phyloP scores from a whole-genome alignment of 2,113 vertebrate genomes.

The Tachysurus fulvidraco region DNA sequence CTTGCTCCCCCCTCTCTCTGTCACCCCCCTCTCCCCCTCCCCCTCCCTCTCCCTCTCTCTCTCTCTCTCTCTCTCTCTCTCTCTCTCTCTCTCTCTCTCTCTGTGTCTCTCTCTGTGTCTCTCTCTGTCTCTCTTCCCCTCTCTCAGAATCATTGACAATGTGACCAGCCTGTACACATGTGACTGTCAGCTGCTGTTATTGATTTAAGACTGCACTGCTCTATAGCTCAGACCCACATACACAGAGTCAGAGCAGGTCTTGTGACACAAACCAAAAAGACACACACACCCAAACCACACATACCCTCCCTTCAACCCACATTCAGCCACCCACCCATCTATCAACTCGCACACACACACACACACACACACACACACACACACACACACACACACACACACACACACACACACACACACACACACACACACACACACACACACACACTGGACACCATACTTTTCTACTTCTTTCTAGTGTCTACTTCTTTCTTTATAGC shows the following conservation, averaged over 20 bases:
- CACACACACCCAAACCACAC: neutral
- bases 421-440: conserved; percentile 12
- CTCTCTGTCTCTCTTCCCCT: neutral
- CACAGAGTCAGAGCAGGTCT: neutral
- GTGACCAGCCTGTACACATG: conserved; percentile 1
- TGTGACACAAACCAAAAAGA: neutral
- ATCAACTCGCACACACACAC: neutral
- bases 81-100: neutral
- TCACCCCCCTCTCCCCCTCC: neutral
- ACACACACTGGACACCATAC: neutral
- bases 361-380: conserved; percentile 6
- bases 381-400: conserved; percentile 11
- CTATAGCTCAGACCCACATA: neutral
- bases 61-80: neutral
- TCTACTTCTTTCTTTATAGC: too few species aligned
- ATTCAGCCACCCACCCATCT: too few species aligned
- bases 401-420: conserved; percentile 14
- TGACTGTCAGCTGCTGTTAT: conserved; percentile 14
- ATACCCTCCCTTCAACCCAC: too few species aligned
- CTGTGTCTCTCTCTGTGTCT: too few species aligned
- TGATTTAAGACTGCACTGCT: conserved; percentile 8
- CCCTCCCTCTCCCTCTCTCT: neutral
- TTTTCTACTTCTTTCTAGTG: neutral
- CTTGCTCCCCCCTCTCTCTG: neutral
- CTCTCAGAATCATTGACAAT: neutral